These are phyloP conservation scores for Microctonus aethiopoides DNA, from an alignment of 2,888 invertebrate species.

Conservation along the genomic window DNA sequence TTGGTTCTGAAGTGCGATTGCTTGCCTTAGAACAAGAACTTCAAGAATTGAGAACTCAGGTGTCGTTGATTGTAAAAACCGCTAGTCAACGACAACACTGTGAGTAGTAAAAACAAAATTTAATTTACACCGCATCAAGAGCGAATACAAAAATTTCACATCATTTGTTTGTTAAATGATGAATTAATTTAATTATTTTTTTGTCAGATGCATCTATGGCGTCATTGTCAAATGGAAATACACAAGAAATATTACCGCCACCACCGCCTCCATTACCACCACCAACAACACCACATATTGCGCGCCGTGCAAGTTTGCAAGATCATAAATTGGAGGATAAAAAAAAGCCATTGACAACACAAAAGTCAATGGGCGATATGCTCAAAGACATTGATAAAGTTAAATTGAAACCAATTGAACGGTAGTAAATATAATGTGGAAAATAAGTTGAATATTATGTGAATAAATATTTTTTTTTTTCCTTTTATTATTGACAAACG, in stretches of 20 bases:
- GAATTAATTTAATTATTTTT: conserved; percentile 1
- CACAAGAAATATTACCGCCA: conserved; percentile 49
- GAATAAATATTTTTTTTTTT: conserved; percentile 3
- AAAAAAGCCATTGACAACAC: conserved; percentile 54
- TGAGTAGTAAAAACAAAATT: conserved; percentile 45
- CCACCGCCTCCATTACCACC: conserved; percentile 60
- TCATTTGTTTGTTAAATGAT: background rate
- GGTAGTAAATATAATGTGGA: conserved; percentile 45
- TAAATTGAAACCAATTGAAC: conserved; percentile 58
- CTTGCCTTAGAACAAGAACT: conserved; percentile 64
- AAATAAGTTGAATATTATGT: background rate
- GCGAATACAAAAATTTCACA: too few relatives aligned
- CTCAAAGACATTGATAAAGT: conserved; percentile 61
- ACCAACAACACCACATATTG: conserved; percentile 63
- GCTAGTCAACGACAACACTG: conserved; percentile 54
- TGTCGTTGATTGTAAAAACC: conserved; percentile 61
- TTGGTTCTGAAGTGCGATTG: conserved; percentile 64
- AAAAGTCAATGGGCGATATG: conserved; percentile 62
- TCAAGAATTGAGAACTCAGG: conserved; percentile 63
- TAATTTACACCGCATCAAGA: background rate
- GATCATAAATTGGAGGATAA: conserved; percentile 59
- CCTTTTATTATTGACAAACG: background rate
- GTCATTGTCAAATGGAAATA: conserved; percentile 51
- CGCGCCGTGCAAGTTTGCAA: conserved; percentile 63
- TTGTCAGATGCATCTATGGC: conserved; percentile 48